Evolutionary conservation across 2,888 invertebrate species (phyloP), one percentile per base, ranked within the genome.

Genomic region (Limenitis camilla): DNA sequence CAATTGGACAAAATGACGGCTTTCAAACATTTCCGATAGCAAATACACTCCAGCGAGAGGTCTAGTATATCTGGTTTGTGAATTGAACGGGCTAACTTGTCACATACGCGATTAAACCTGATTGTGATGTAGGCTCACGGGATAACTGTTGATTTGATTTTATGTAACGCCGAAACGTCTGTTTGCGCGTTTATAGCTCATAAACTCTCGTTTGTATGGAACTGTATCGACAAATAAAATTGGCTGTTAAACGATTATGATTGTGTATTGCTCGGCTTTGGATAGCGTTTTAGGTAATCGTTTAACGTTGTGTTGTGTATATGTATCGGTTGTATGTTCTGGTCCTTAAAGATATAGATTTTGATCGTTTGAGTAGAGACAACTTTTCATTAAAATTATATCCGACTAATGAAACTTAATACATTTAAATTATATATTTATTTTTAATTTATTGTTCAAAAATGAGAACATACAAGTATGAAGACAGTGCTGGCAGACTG

Each of bases 141-240:
- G 86, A 86, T 87, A 87, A 85, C 85, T 85, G 86, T 84, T 87
- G 85, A 87, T 87, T 87, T 85, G 86, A 86, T 87, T 87, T 87
- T 87, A 87, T 87, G 86, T 80, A 71, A 79, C 79, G 76, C 78
- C 83, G 74, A 81, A 84, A 81, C 83, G 85, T 86, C 86, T 86
- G 85, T 83, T 78, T 78, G 79, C 73, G 70, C 85, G 77, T 82
- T 83, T 84, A 86, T 83, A 79, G 86, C 78, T 76, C 81, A 78
- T 86, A 85, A 86, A 86, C 72, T 82, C 83, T 84, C 74, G 80
- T 86, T 84, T 68, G 71, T 66, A 72, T 72, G 74, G 76, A 72
- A 72, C 76, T 76, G 80, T 80, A 80, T 81, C 79, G 84, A 81
- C 81, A 77, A 72, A 81, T 81, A 78, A 81, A 82, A 85, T 80